These are phyloP conservation scores for Dysidea cf. avara DNA, from an alignment of 37 sponge, comb jelly and placozoan genomes.

Conservation along the genomic window DNA sequence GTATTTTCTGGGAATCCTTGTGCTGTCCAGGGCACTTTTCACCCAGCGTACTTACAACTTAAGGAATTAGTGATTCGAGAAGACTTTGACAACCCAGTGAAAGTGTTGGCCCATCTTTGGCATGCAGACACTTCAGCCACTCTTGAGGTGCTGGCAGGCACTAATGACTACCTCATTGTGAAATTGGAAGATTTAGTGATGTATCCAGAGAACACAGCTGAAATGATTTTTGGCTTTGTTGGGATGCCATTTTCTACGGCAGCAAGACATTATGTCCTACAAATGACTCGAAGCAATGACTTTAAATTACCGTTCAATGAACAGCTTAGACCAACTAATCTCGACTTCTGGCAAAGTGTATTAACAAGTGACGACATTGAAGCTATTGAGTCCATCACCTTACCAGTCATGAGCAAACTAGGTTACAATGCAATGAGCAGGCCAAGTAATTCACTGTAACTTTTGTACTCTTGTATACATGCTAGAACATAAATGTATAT, in stretches of 20 bases:
- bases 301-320: slow-evolving; percentile 1
- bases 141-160: no score
- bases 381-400: no score
- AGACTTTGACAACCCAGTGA: background rate
- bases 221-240: slow-evolving; percentile 1
- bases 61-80: background rate
- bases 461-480: no score
- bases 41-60: no score
- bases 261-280: slow-evolving; percentile 5
- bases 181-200: slow-evolving; percentile 14
- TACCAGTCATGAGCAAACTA: no score
- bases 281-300: slow-evolving; percentile 15
- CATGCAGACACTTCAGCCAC: slow-evolving; percentile 11
- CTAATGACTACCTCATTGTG: background rate
- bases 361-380: no score
- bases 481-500: no score
- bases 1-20: no score
- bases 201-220: slow-evolving; percentile 8
- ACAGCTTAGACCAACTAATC: no score
- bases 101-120: slow-evolving; percentile 14
- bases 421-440: no score
- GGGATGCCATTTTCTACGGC: slow-evolving; percentile 21
- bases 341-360: no score
- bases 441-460: no score
- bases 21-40: background rate